Evolutionary conservation across 2,888 invertebrate species (phyloP), one percentile per base, ranked within the genome.

Genomic region (Autographa gamma): DNA sequence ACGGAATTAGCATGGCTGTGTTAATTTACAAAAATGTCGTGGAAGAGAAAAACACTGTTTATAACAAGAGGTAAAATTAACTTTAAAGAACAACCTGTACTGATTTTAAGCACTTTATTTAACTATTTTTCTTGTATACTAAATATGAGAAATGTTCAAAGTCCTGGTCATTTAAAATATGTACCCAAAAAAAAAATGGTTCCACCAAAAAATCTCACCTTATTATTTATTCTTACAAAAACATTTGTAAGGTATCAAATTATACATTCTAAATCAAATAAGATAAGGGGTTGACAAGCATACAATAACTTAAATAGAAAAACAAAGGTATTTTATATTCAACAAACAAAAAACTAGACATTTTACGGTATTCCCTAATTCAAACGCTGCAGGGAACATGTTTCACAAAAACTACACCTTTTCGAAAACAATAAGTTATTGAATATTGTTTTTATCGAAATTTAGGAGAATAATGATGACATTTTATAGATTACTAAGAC

Each of bases 301-400:
- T 66, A 83, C 82, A 86, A 88, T 85, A 86, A 80, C 76, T 86
- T 83, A 82, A 73, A 67, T 71, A 66, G 60, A 43, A 79, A 87
- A 89, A 90, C 89, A 88, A 92, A 88, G 83, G 87, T 87, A 87
- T 86, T 83, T 82, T 71, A 77, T 77, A 68, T 76, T 66, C 72
- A 69, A 66, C 59, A 60, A 73, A 84, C 84, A 88, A 90, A 90
- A 90, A 89, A 72, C 66, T 73, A 63, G 80, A 79, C 67, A 77
- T 86, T 89, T 89, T 88, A 88, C 81, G 86, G 72, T 85, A 81
- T 81, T 71, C 60, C 85, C 71, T 78, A 81, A 86, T 82, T 80
- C 81, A 66, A 63, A 78, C 93, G 71, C 93, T 69, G 80, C 93
- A 91, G 93, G 93, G 91, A 91, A 91, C 79, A 81, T 87, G 31